A percentile compares a stretch with the other conserved stretches of the same genome.
Conservation (phyloP, 2,113 vertebrate species). For the Pachycephala philippinensis region DNA sequence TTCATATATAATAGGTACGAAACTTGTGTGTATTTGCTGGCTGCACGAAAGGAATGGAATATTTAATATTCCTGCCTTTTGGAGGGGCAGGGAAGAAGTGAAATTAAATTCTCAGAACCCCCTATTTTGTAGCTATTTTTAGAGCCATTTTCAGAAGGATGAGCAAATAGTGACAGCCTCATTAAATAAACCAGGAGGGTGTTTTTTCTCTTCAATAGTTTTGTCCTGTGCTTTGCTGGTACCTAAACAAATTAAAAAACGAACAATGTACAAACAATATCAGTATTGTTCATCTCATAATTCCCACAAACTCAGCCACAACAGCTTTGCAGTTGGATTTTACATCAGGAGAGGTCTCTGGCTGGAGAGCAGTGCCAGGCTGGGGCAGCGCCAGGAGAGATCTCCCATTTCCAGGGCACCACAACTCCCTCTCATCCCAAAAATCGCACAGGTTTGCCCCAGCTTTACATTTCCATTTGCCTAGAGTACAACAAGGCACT, state of each 20-base stretch:
- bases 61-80: background rate
- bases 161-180: background rate
- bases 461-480: background rate
- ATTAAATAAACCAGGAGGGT: background rate
- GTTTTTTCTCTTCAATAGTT: background rate
- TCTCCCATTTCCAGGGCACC: background rate
- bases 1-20: background rate
- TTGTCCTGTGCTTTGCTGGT: background rate
- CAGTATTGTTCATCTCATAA: background rate
- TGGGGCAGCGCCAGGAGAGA: background rate
- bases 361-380: accelerated
- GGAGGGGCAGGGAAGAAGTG: background rate
- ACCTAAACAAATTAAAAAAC: background rate
- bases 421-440: background rate
- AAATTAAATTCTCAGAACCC: background rate
- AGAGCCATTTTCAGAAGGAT: background rate
- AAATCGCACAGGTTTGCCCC: background rate
- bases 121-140: background rate
- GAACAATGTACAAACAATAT: accelerated
- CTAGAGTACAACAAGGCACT: background rate
- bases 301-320: background rate
- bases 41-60: background rate
- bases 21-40: background rate
- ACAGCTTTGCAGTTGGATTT: background rate
- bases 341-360: background rate